Base-by-base conservation (phyloP, 2,888 invertebrate genomes). In the Xestia xanthographa region DNA sequence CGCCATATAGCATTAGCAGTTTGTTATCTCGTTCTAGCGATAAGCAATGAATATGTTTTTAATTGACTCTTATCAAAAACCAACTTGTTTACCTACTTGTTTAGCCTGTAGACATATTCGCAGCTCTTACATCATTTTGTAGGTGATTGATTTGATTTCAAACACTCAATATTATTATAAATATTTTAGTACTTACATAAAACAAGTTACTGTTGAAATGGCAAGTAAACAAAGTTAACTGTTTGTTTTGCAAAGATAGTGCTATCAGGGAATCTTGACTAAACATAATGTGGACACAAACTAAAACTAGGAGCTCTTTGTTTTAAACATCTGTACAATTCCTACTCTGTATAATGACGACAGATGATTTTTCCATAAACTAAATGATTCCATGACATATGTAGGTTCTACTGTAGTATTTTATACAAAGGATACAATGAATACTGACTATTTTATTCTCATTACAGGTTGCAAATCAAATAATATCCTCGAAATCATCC, bases 401-500 rank as follows among this genome's bases (percentile, higher is more conserved):
- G 8, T 69, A 58, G 58, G 58, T 58, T 29, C 17, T 29, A 17
- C 58, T 17, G 22, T 62, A 38, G 22, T 2, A 62, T 22, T 62
- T 62, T 62, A n/a, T 62, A 38, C 22, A 12, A 9, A 20, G 12
- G 5, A 38, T 38, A 62, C 38, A 63, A 63, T 12, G 17, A 58
- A 63, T n/a, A n/a, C n/a, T 45, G 17, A 66, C 12, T 20, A 9
- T 69, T 43, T 38, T 34, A 14, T 79, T 38, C 9, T 50, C 6
- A 53, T 91, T 92, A 0, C 91, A 96, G 95, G 95, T 96, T 63
- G 96, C 96, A 2, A 92, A 97, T 86, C 97, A 97, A 92, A 97
- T 98, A 96, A 97, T 97, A 82, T 95, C 96, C 3, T 94, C 95
- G 29, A 93, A 92, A 53, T 83, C 93, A 6, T 90, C 93, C 20